Conservation (phyloP, 2,888 invertebrate genomes). For the Fabriciana adippe region DNA sequence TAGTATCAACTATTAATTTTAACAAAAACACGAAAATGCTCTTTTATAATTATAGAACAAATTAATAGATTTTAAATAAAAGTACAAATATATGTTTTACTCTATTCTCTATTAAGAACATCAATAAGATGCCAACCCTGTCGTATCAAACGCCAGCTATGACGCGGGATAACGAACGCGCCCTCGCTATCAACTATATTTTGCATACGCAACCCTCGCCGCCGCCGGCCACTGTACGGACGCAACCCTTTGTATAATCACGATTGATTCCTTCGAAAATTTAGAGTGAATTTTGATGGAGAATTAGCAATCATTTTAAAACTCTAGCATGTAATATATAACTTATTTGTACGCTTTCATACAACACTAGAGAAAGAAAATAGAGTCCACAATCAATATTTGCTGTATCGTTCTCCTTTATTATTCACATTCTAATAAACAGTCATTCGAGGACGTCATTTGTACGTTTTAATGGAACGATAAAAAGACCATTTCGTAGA, state of each 20-base stretch:
- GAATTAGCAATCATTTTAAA: background rate
- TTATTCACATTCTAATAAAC: slow-evolving; percentile 17
- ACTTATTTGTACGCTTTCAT: background rate
- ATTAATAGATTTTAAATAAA: background rate
- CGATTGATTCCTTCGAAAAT: slow-evolving; percentile 27
- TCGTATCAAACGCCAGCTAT: slow-evolving; percentile 61
- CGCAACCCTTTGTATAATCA: slow-evolving; percentile 30
- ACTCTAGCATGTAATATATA: background rate
- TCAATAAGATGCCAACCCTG: slow-evolving; percentile 55
- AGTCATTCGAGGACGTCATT: slow-evolving; percentile 12
- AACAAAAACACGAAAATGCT: too few species aligned
- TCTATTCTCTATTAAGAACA: background rate
- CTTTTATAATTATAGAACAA: too few species aligned
- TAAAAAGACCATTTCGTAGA: slow-evolving; percentile 23
- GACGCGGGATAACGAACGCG: slow-evolving; percentile 70
- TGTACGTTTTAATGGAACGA: slow-evolving; percentile 24
- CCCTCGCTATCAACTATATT: slow-evolving; percentile 54
- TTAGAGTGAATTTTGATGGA: background rate
- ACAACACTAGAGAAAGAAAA: background rate
- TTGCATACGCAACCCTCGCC: slow-evolving; percentile 50
- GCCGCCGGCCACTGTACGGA: slow-evolving; percentile 31
- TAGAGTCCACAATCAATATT: background rate
- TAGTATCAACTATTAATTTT: too few species aligned
- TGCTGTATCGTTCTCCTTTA: background rate
- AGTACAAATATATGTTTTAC: too few species aligned